Conservation (phyloP, 2,888 invertebrate species). For the Schrankia costaestrigalis region DNA sequence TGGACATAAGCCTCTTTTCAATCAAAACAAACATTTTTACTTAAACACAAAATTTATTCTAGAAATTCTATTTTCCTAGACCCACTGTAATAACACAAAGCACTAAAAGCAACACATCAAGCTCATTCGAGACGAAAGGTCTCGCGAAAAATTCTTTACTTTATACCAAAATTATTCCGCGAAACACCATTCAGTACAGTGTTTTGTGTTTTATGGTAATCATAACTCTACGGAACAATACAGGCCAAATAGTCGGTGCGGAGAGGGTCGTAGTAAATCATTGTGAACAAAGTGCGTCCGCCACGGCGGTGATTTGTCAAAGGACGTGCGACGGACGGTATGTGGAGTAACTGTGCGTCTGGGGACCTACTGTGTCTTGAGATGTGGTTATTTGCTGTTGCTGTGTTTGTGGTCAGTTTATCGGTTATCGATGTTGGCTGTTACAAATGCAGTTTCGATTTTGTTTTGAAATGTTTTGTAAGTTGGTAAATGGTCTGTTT, state of each 20-base stretch:
- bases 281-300: slow-evolving; percentile 40
- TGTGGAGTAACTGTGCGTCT: slow-evolving; percentile 8
- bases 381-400: too few species aligned
- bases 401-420: too few species aligned
- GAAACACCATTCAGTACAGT: slow-evolving; percentile 27
- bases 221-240: slow-evolving; percentile 39
- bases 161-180: slow-evolving; percentile 25
- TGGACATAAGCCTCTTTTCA: too few species aligned
- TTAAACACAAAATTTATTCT: too few species aligned
- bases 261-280: slow-evolving; percentile 35
- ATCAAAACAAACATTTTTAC: too few species aligned
- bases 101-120: neutral
- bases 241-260: slow-evolving; percentile 33
- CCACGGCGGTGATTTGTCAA: slow-evolving; percentile 34
- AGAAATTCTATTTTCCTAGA: too few species aligned
- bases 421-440: too few species aligned
- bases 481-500: too few species aligned
- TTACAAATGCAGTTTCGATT: too few species aligned
- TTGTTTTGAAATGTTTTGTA: too few species aligned
- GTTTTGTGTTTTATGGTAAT: slow-evolving; percentile 44
- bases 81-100: neutral
- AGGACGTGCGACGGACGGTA: slow-evolving; percentile 31
- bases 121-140: too few species aligned
- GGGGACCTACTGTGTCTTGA: slow-evolving; percentile 6
- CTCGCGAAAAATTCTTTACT: slow-evolving; percentile 19